phyloP scores from a whole-genome alignment of 1,140 invertebrate genomes.

The Drosophila obscura region DNA sequence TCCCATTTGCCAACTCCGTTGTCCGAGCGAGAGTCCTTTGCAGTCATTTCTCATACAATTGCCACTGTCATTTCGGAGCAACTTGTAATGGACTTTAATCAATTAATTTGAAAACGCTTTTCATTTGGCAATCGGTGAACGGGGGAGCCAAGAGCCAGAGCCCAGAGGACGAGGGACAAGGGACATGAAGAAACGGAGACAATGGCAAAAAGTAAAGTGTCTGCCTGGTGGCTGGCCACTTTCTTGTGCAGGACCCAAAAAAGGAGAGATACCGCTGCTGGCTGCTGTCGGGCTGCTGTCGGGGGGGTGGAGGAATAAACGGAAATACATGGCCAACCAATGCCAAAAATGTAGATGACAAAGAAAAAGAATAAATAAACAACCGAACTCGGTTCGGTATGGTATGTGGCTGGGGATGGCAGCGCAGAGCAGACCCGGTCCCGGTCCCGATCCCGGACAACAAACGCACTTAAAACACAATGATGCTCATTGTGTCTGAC shows the following conservation, averaged over 20 bases:
- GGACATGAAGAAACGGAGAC: conserved; percentile 26
- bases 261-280: conserved; percentile 13
- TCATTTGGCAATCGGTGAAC: conserved; percentile 61
- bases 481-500: conserved; percentile 82
- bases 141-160: neutral
- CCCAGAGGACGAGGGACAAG: too few species aligned
- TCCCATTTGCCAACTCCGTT: conserved; percentile 17
- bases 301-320: neutral
- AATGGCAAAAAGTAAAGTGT: conserved; percentile 63
- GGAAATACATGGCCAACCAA: conserved; percentile 72
- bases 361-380: conserved; percentile 80
- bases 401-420: neutral
- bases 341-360: conserved; percentile 72
- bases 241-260: conserved; percentile 50
- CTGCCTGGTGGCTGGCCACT: conserved; percentile 58
- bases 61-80: conserved; percentile 76
- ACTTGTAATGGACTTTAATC: conserved; percentile 83
- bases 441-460: conserved; percentile 44
- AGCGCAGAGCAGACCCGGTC: neutral
- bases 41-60: conserved; percentile 80
- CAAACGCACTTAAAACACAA: conserved; percentile 82
- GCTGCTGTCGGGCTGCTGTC: too few species aligned
- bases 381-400: conserved; percentile 33
- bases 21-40: conserved; percentile 37
- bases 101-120: conserved; percentile 83